Conservation (phyloP, 2,113 vertebrate genomes). For the Cheilinus undulatus region DNA sequence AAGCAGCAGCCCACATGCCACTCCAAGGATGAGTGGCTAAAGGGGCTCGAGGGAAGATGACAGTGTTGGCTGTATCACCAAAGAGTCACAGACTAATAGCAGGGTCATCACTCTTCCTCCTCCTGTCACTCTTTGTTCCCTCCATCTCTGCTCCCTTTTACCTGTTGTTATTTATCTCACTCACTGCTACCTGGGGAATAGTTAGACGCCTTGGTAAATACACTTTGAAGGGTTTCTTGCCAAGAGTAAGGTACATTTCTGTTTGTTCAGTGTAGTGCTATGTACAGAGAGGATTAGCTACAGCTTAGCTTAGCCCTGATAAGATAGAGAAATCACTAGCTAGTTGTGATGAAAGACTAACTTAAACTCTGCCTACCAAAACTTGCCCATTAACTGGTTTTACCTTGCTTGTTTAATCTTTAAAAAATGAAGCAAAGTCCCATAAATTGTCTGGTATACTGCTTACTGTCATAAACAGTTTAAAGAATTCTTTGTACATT, state of each 20-base stretch:
- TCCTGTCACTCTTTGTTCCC: slow-evolving; percentile 22
- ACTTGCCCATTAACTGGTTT: not conserved
- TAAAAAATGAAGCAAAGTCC: not conserved
- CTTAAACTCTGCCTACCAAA: not conserved
- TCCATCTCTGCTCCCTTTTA: not conserved
- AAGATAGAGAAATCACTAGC: not conserved
- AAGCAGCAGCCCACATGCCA: slow-evolving; percentile 57
- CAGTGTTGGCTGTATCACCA: slow-evolving; percentile 44
- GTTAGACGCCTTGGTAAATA: not conserved
- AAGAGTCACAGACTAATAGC: slow-evolving; percentile 60
- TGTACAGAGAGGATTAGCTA: not conserved
- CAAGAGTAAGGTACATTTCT: not conserved
- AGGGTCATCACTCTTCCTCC: slow-evolving; percentile 38
- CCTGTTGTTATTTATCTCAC: not conserved
- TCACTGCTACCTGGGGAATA: not conserved
- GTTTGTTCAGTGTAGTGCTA: not conserved
- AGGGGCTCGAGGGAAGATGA: slow-evolving; percentile 61
- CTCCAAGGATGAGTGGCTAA: slow-evolving; percentile 65
- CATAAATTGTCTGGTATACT: not conserved
- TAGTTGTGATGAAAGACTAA: not conserved
- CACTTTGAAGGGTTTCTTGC: not conserved
- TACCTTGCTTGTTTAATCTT: not conserved
- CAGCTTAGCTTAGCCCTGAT: not conserved
- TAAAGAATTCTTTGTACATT: no score
- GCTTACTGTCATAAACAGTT: no score